Percentiles rank a stretch among this genome's conserved stretches.
Evolutionary conservation across 2,888 invertebrate species (phyloP).

Genomic region (Dione vanillae): DNA sequence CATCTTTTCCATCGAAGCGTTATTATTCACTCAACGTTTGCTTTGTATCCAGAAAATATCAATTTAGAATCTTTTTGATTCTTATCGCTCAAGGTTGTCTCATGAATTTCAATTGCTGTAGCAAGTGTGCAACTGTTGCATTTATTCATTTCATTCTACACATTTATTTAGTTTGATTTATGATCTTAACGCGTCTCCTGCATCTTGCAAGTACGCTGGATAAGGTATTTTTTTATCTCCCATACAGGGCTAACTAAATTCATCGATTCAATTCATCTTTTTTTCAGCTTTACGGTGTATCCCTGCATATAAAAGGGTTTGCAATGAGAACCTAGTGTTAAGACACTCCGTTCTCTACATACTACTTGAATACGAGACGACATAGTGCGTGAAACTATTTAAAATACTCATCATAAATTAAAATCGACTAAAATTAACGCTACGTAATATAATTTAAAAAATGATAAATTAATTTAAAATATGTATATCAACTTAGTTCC

Average conservation of each 20-base stretch:
- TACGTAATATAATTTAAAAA: no score
- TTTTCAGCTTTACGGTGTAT: neutral
- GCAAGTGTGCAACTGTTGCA: slow-evolving; percentile 25
- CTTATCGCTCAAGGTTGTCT: slow-evolving; percentile 40
- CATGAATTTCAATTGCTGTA: slow-evolving; percentile 37
- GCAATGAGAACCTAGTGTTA: neutral
- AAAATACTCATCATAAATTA: no score
- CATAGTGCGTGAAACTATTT: no score
- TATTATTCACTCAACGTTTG: slow-evolving; percentile 76
- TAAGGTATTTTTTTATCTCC: neutral
- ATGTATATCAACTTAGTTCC: neutral
- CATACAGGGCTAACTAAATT: neutral
- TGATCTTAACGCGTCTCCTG: slow-evolving; percentile 5
- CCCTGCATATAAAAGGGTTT: neutral
- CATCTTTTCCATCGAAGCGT: slow-evolving; percentile 65
- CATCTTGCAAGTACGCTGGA: slow-evolving; percentile 6
- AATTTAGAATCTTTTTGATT: slow-evolving; percentile 66
- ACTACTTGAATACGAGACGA: no score
- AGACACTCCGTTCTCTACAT: neutral
- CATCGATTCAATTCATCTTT: neutral
- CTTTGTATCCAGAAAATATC: slow-evolving; percentile 77
- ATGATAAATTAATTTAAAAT: neutral
- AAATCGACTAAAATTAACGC: no score
- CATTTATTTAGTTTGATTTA: slow-evolving; percentile 21
- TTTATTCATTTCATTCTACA: slow-evolving; percentile 15